Percentiles rank a stretch among this genome's conserved stretches.
phyloP scores from a whole-genome alignment of 2,888 invertebrate species.

The Andrena bicolor region DNA sequence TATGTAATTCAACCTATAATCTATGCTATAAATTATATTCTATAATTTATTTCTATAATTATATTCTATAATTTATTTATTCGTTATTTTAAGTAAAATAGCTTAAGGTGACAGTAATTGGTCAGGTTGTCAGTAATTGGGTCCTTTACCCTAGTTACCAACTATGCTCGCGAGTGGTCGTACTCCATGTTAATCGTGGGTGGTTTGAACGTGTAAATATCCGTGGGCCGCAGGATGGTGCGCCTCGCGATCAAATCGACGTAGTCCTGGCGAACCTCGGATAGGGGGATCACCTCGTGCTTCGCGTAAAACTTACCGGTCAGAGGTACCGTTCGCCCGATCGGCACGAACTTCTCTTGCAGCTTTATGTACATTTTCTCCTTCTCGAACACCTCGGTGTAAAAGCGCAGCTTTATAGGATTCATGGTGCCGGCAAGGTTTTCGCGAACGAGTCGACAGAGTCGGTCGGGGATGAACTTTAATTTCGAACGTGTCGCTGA shows the following conservation, averaged over 20 bases:
- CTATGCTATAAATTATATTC: too few relatives aligned
- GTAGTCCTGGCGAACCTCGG: conserved; percentile 70
- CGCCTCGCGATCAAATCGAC: conserved; percentile 74
- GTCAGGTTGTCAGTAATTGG: too few relatives aligned
- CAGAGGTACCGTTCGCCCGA: conserved; percentile 67
- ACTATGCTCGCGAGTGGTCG: conserved; percentile 31
- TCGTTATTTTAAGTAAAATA: too few relatives aligned
- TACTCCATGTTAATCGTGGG: conserved; percentile 81
- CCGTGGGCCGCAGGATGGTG: conserved; percentile 67
- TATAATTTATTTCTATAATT: too few relatives aligned
- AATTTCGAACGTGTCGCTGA: neutral
- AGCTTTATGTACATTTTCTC: conserved; percentile 73
- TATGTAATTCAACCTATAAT: too few relatives aligned
- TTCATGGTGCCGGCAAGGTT: conserved; percentile 60
- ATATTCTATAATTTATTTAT: too few relatives aligned
- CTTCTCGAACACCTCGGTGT: conserved; percentile 77
- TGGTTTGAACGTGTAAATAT: conserved; percentile 77
- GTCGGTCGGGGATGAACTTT: neutral
- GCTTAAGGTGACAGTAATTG: too few relatives aligned
- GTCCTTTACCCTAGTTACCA: too few relatives aligned
- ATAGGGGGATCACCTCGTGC: conserved; percentile 72
- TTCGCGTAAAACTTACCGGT: conserved; percentile 81
- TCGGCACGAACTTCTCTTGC: conserved; percentile 74
- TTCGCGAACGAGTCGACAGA: neutral
- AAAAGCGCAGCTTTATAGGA: conserved; percentile 76